These are phyloP conservation scores for Syngnathus acus DNA, from an alignment of 2,797 vertebrate genomes.

Conservation along the genomic window DNA sequence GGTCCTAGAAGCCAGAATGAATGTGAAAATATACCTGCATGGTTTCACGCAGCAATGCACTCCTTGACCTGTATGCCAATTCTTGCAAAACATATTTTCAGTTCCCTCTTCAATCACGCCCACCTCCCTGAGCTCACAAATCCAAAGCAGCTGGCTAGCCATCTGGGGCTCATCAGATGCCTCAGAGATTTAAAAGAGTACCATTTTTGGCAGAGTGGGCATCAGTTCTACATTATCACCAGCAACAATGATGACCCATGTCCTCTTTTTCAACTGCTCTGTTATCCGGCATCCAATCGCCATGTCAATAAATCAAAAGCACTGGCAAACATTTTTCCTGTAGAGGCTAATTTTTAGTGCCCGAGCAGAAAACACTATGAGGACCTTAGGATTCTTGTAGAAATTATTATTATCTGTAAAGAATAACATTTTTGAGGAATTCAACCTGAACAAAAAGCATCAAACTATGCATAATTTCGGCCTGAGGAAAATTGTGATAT, in stretches of 20 bases:
- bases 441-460: too few species aligned
- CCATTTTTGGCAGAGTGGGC: neutral
- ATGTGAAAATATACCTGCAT: conserved; percentile 17
- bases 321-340: neutral
- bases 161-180: conserved; percentile 61
- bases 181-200: conserved; percentile 45
- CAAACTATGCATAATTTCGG: too few species aligned
- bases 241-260: neutral
- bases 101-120: conserved; percentile 19
- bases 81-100: conserved; percentile 23
- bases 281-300: neutral
- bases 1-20: conserved; percentile 3
- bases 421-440: too few species aligned
- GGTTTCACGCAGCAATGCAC: conserved; percentile 22
- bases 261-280: neutral
- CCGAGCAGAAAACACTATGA: too few species aligned
- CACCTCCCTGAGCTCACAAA: conserved; percentile 37
- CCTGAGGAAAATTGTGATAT: too few species aligned
- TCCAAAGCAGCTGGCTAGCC: conserved; percentile 53
- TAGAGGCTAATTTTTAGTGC: neutral
- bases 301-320: neutral
- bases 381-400: too few species aligned
- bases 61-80: conserved; percentile 42
- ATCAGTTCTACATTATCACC: neutral
- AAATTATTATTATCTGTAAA: too few species aligned